Conservation (phyloP, 2,113 vertebrate genomes). For the Xenus cinereus region DNA sequence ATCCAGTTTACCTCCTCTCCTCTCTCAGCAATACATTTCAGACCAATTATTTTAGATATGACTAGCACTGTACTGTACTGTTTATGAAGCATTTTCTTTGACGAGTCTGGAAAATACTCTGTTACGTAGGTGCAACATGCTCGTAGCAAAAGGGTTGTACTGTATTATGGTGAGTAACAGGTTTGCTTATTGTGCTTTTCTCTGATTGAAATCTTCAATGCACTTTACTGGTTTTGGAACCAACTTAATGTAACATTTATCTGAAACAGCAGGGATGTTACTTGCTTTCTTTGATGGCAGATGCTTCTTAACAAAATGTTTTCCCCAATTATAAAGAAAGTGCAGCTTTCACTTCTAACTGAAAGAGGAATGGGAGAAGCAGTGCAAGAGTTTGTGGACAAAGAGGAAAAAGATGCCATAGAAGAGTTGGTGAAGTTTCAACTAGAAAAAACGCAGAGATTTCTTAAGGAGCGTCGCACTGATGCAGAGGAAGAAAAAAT, state of each 20-base stretch:
- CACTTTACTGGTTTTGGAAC: neutral
- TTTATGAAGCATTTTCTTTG: neutral
- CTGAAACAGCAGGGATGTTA: neutral
- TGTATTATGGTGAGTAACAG: neutral
- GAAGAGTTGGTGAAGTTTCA: slow-evolving; percentile 95
- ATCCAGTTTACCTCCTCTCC: neutral
- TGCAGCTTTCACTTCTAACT: slow-evolving; percentile 92
- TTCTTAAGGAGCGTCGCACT: slow-evolving; percentile 85
- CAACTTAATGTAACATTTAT: neutral
- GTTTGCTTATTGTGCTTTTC: neutral
- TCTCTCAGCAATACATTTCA: neutral
- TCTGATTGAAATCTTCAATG: neutral
- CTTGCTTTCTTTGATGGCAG: neutral
- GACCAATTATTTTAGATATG: neutral
- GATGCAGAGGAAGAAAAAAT: slow-evolving; percentile 89
- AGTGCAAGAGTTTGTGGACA: slow-evolving; percentile 97
- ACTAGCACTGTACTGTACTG: neutral
- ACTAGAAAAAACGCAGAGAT: slow-evolving; percentile 91
- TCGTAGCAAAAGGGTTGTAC: neutral
- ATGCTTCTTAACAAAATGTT: neutral
- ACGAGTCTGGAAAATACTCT: neutral
- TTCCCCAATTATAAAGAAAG: slow-evolving; percentile 73
- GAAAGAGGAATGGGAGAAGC: slow-evolving; percentile 97
- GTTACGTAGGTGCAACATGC: neutral
- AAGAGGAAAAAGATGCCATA: slow-evolving; percentile 95